phyloP scores from a whole-genome alignment of 1,140 invertebrate species.

The Solenopsis fugax region DNA sequence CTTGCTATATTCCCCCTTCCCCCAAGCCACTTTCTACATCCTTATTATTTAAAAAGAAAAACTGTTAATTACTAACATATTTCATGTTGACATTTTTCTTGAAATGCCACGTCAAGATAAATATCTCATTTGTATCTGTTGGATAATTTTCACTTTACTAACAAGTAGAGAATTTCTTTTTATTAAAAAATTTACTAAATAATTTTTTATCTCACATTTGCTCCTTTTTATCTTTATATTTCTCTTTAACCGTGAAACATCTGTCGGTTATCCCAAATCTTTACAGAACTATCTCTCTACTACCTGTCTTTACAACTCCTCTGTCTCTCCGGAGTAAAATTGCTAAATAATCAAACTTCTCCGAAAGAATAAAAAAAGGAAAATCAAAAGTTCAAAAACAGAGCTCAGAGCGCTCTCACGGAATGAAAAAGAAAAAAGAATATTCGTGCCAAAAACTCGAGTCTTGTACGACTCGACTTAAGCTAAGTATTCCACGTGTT shows the following conservation, averaged over 20 bases:
- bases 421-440: conserved; percentile 58
- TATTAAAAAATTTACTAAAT: neutral
- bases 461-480: conserved; percentile 50
- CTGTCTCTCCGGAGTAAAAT: conserved; percentile 52
- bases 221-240: neutral
- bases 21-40: no score
- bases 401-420: conserved; percentile 54
- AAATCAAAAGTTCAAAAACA: conserved; percentile 67
- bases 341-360: conserved; percentile 49
- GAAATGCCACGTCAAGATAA: neutral
- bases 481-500: conserved; percentile 55
- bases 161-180: neutral
- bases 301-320: conserved; percentile 43
- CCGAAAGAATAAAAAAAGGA: conserved; percentile 55
- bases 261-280: neutral
- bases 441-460: conserved; percentile 74
- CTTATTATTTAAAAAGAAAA: no score
- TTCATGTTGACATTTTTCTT: neutral
- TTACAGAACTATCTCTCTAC: neutral
- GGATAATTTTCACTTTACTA: neutral
- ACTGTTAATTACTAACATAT: neutral
- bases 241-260: neutral
- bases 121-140: neutral
- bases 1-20: no score
- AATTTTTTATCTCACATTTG: neutral